These are phyloP conservation scores for Ursus arctos DNA, from an alignment of 2,113 vertebrate species.

Conservation along the genomic window DNA sequence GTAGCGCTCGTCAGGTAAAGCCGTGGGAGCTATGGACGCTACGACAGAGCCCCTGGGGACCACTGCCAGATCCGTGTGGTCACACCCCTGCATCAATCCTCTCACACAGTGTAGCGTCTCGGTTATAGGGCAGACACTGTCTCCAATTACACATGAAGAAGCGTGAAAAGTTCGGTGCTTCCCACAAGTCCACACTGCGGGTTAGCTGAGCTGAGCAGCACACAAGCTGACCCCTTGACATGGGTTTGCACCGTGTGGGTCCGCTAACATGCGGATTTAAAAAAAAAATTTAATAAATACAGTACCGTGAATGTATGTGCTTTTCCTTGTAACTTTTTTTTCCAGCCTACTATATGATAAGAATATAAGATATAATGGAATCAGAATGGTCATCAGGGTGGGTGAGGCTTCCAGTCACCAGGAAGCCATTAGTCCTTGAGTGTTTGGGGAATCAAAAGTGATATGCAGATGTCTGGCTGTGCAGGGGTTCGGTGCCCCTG, in stretches of 20 bases:
- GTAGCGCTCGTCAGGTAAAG: neutral
- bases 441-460: neutral
- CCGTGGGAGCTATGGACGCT: rapidly evolving
- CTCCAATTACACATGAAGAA: neutral
- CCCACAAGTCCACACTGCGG: neutral
- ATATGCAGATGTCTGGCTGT: neutral
- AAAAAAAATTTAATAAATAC: neutral
- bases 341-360: neutral
- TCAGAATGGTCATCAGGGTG: neutral
- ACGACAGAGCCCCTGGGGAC: neutral
- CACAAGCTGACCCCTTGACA: neutral
- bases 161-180: rapidly evolving
- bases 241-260: neutral
- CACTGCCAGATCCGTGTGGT: rapidly evolving
- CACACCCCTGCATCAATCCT: rapidly evolving
- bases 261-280: neutral
- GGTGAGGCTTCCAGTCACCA: neutral
- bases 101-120: rapidly evolving
- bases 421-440: too few species aligned
- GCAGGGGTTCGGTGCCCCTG: neutral
- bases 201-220: rapidly evolving
- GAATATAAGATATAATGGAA: neutral
- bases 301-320: neutral
- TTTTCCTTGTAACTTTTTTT: neutral
- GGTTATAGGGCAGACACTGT: rapidly evolving